Evolutionary conservation across 2,888 invertebrate species (phyloP), one percentile per base, ranked within the genome.

Genomic region (Macrophya alboannulata): DNA sequence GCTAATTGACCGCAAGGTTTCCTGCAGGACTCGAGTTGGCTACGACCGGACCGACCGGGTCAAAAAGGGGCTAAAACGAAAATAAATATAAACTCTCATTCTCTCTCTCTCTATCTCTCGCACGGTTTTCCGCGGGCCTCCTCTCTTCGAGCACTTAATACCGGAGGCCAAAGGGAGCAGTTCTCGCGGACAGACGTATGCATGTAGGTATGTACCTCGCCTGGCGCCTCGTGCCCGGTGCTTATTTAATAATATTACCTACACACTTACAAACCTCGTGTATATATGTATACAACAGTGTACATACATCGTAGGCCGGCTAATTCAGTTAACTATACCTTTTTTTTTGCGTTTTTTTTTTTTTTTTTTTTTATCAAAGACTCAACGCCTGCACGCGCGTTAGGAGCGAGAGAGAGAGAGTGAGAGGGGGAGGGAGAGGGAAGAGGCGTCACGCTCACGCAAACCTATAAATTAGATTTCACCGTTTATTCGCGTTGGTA

Each of bases 1-100:
- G 87, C 90, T 91, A 91, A 91, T 91, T 91, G 91, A 90, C 91
- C 91, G 88, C 90, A 89, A 90, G 90, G 87, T 88, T 88, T 15
- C n/a, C 87, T 62, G 86, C 86, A 31, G 85, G 85, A 87, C 84
- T 86, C 81, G 84, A n/a, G n/a, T 85, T 86, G 40, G 37, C 43
- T 43, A 43, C 81, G 81, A 81, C 62, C 62, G 17, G 51, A 62
- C 68, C 81, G 81, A 81, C 62, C 62, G 17, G 51, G 81, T 83
- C 71, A 48, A 71, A 79, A 77, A 31, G 83, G 40, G 71, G 83
- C 71, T 71, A 31, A 81, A 71, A 71, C 83, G 83, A 83, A 83
- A 83, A 83, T 83, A 83, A 83, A 83, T 71, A 83, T 71, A 9
- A 45, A 48, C 45, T 31, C 48, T n/a, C 62, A 2, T 6, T 15